Percentiles rank a stretch among this genome's conserved stretches.
Evolutionary conservation across 2,888 invertebrate species (phyloP).

Genomic region (Laothoe populi): DNA sequence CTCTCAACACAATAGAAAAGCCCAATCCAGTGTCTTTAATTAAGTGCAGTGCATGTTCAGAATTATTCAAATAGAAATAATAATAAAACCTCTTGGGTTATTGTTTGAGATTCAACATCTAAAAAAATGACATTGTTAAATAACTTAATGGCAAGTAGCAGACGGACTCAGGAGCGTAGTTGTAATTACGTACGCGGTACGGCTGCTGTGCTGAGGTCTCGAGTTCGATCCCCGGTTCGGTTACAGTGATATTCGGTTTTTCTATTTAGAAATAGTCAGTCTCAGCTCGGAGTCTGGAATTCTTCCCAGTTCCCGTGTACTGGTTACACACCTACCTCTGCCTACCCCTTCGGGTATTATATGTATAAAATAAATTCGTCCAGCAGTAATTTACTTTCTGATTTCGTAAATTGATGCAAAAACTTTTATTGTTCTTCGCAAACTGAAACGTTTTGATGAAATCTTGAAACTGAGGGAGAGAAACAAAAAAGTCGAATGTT

Average conservation of each 20-base stretch:
- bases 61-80: conserved; percentile 5
- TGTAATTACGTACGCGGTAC: conserved; percentile 20
- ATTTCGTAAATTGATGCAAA: background rate
- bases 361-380: background rate
- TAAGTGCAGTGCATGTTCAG: too few species aligned
- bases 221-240: too few species aligned
- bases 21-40: too few species aligned
- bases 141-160: conserved; percentile 6
- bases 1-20: too few species aligned
- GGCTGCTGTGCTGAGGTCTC: too few species aligned
- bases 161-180: too few species aligned
- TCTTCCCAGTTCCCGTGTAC: background rate
- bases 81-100: background rate
- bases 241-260: too few species aligned
- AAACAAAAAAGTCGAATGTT: conserved; percentile 19
- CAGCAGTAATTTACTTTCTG: background rate
- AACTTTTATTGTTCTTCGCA: conserved; percentile 17
- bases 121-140: conserved; percentile 12
- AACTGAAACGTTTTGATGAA: conserved; percentile 14
- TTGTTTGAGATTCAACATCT: background rate
- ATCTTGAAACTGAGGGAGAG: conserved; percentile 2
- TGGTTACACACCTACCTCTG: conserved; percentile 32
- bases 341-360: too few species aligned
- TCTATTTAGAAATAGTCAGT: too few species aligned
- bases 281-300: background rate